These are phyloP conservation scores for Syndactyla subalaris DNA, from an alignment of 2,797 vertebrate species.

Conservation along the genomic window DNA sequence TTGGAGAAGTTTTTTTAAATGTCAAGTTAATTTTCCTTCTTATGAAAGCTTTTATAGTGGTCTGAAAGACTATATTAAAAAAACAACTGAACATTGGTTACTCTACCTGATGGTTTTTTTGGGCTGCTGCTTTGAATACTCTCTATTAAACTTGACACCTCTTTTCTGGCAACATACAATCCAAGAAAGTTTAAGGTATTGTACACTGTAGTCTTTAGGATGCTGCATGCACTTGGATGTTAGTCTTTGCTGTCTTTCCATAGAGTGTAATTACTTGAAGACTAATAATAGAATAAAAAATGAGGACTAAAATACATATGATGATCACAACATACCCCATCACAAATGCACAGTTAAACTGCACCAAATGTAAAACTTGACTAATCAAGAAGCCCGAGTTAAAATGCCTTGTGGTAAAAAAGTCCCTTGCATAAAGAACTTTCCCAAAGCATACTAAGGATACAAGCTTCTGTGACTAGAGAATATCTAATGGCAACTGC, in stretches of 20 bases:
- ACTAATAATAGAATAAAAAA: neutral
- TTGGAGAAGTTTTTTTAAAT: neutral
- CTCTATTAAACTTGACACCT: neutral
- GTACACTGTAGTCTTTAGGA: neutral
- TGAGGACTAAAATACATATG: neutral
- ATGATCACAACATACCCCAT: neutral
- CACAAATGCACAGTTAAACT: neutral
- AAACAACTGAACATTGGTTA: neutral
- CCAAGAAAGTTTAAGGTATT: neutral
- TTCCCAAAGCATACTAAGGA: neutral
- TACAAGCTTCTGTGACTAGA: neutral
- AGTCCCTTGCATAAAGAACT: neutral
- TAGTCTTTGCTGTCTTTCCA: neutral
- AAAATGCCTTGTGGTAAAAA: neutral
- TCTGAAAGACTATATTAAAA: conserved; percentile 3
- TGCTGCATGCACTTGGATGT: neutral
- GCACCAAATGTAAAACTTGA: neutral
- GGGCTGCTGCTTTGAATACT: neutral
- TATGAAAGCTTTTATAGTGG: neutral
- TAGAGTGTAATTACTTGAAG: conserved; percentile 11
- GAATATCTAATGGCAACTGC: neutral
- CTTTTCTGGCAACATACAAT: neutral
- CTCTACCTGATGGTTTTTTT: neutral
- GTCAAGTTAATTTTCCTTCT: neutral
- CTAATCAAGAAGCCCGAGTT: neutral